Evolutionary conservation across 2,113 vertebrate species (phyloP).

Genomic region (Catharus bicknelli): DNA sequence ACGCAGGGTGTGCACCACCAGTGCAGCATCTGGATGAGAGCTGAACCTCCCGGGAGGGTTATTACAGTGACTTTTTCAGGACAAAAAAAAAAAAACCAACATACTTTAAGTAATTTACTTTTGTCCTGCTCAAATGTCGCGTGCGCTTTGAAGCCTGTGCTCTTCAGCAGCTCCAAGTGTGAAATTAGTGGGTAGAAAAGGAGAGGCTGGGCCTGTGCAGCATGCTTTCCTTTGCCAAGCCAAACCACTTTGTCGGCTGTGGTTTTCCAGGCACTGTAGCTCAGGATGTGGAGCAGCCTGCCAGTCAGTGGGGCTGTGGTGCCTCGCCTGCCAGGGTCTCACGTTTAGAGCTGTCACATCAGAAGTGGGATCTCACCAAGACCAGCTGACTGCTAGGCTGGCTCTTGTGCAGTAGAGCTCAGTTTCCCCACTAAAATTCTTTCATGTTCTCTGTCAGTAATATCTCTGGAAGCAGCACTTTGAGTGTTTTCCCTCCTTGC

Average conservation of each 20-base stretch:
- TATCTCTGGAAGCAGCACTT: not conserved
- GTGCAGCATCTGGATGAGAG: rapidly evolving
- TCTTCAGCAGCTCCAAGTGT: rapidly evolving
- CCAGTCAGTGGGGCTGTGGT: rapidly evolving
- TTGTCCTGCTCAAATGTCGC: rapidly evolving
- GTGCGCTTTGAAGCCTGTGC: rapidly evolving
- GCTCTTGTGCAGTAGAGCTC: not conserved
- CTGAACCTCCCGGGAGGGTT: rapidly evolving
- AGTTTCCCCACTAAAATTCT: not conserved
- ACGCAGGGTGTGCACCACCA: rapidly evolving
- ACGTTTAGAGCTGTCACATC: rapidly evolving
- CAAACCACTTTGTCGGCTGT: rapidly evolving
- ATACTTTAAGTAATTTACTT: rapidly evolving
- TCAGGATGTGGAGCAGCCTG: rapidly evolving
- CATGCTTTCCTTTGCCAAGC: not conserved
- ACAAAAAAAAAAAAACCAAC: too few relatives aligned
- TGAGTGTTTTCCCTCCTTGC: rapidly evolving
- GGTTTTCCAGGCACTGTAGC: not conserved
- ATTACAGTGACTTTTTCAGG: rapidly evolving
- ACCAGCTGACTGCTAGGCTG: not conserved
- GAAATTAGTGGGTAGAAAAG: too few relatives aligned
- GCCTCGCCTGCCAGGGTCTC: rapidly evolving
- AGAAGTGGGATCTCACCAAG: too few relatives aligned
- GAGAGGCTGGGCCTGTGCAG: too few relatives aligned
- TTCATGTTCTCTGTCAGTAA: rapidly evolving